Evolutionary conservation across 2,113 vertebrate species (phyloP), one percentile per base, ranked within the genome.

Genomic region (Hyperopisus bebe): DNA sequence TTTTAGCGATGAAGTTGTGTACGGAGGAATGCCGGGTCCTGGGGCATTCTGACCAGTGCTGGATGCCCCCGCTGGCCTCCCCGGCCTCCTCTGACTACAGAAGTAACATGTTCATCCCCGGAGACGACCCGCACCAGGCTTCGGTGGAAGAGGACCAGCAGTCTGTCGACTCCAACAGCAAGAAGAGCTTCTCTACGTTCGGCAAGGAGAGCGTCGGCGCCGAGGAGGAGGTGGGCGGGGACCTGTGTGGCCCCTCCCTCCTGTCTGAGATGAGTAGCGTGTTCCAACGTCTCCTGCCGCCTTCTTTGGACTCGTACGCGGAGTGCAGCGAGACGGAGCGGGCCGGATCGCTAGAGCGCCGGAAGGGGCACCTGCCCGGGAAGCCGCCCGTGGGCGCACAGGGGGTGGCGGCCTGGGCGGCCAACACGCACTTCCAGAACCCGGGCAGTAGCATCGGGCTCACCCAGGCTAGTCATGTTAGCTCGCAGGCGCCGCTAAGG

Each of bases 31-130:
- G 98, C 92, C 94, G 98, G 5, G 97, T 99, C 31, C 95, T 99
- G 88, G 98, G 98, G 1, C 98, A 99, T 93, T 99, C 98, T 0
- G 98, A 99, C 94, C 98, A 99, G 94, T 99, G 98, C 94, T 99
- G 98, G 98, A 99, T 99, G 98, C 98, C 98, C 0, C 98, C 97
- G 0, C 91, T 98, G 92, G 94, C 96, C 31, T 97, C 97, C 1
- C 97, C 97, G 0, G 96, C 93, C 10, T 95, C 98, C 2, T 96
- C 97, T 0, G 98, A 99, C 92, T 99, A 99, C 88, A 95, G 98
- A 7, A 99, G 96, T 89, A 99, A 99, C 94, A 96, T 99, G 94
- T 99, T 98, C 95, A 99, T 99, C 88, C 98, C 98, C 0, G 97
- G 97, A 0, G 98, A 99, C 90, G 98, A 99, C 86, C 96, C 95